Evolutionary conservation across 2,113 vertebrate species (phyloP), one percentile per base, ranked within the genome.

Genomic region (Oncorhynchus nerka): DNA sequence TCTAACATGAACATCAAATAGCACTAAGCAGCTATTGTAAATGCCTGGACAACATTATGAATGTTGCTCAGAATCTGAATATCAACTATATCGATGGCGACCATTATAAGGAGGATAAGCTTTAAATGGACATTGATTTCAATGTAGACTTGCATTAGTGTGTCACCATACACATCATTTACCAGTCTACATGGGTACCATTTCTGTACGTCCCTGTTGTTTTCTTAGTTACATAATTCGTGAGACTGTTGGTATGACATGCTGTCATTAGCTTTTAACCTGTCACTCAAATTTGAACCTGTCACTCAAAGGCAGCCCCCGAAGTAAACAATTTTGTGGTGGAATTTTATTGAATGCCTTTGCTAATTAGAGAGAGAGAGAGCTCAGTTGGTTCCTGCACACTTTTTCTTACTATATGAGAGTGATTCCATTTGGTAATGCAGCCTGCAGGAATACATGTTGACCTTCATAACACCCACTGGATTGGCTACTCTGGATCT

Each of bases 211-310:
- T 86, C 83, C 80, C 55, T 70, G 75, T 82, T 86, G 89, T 89
- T 78, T 80, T 74, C 77, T 89, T 86, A 92, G 90, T 91, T 87
- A 76, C 85, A 78, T 75, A 66, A 68, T 68, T 77, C 79, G 78
- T 77, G 79, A 68, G 81, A 71, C 77, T 86, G 84, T 84, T 76
- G 81, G 70, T 80, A 71, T 79, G 87, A 85, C 85, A 85, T 61
- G 67, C 65, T 75, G 78, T 87, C 88, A 87, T 90, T 87, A 89
- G 78, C 75, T 78, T 78, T 86, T 81, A 88, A 90, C 80, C 75
- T 88, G 84, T 72, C 75, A 83, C 79, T 79, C 68, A 72, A 67
- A 72, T 24, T 24, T 24, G 24, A 88, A 90, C 80, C 75, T 88
- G 84, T 72, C 75, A 83, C 79, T 79, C 68, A 72, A 67, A 72